phyloP scores from a whole-genome alignment of 1,140 invertebrate species.

The Bactericera cockerelli region DNA sequence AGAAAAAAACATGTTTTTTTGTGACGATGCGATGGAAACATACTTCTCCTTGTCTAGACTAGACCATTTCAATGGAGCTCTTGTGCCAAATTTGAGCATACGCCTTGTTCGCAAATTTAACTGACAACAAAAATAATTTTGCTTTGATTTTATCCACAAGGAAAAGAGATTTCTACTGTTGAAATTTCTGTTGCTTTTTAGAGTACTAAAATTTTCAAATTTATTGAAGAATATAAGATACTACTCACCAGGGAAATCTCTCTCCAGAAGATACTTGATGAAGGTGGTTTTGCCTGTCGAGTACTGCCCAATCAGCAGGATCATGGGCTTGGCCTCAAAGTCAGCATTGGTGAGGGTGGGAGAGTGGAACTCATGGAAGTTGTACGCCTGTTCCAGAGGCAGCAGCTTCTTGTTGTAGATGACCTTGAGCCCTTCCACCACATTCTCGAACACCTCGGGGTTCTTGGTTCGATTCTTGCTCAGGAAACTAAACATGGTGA shows the following conservation, averaged over 20 bases:
- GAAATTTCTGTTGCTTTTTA: no score
- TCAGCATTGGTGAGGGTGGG: slow-evolving; percentile 90
- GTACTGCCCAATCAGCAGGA: slow-evolving; percentile 91
- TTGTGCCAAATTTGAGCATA: no score
- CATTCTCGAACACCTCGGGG: slow-evolving; percentile 73
- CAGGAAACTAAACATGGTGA: slow-evolving; percentile 79
- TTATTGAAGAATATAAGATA: no score
- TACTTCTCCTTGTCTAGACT: no score
- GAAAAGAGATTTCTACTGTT: no score
- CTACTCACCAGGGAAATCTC: slow-evolving; percentile 61
- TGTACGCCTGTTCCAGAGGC: slow-evolving; percentile 80
- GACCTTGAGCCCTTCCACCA: slow-evolving; percentile 73
- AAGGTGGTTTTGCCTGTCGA: slow-evolving; percentile 98
- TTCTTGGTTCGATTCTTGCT: slow-evolving; percentile 40
- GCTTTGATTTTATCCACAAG: no score
- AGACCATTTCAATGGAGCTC: no score
- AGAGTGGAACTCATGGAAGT: slow-evolving; percentile 95
- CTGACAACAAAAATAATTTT: no score
- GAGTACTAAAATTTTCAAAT: no score
- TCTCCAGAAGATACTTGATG: slow-evolving; percentile 81
- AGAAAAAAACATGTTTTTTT: no score
- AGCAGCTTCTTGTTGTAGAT: slow-evolving; percentile 83
- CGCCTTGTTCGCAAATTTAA: no score
- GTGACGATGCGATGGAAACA: no score
- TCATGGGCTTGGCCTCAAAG: slow-evolving; percentile 98